phyloP scores from a whole-genome alignment of 2,113 vertebrate species.

The Microcebus tavaratra region DNA sequence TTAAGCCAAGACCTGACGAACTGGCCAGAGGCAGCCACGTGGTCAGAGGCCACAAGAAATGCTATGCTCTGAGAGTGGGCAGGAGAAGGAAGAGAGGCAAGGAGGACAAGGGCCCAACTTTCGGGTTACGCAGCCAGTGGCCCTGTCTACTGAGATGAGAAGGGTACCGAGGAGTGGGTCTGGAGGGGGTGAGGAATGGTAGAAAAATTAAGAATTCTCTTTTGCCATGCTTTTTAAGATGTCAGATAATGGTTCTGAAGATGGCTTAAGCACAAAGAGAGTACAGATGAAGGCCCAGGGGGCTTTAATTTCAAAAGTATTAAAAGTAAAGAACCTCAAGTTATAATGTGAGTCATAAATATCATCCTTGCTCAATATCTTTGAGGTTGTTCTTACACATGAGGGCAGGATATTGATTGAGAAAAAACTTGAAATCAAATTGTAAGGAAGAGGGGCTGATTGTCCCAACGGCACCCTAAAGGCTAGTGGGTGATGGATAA shows the following conservation, averaged over 20 bases:
- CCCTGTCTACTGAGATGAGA: not conserved
- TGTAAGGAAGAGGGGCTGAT: not conserved
- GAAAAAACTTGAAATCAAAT: not conserved
- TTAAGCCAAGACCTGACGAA: not conserved
- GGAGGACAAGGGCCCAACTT: not conserved
- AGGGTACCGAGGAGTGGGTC: not conserved
- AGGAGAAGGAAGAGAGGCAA: not conserved
- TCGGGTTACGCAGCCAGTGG: not conserved
- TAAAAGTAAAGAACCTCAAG: not conserved
- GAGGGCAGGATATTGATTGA: not conserved
- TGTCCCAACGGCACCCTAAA: not conserved
- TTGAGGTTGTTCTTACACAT: not conserved
- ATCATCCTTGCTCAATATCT: not conserved
- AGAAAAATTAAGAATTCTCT: not conserved
- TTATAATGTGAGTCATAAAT: not conserved
- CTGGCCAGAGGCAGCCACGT: accelerated
- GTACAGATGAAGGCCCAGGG: not conserved
- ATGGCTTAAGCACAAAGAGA: not conserved
- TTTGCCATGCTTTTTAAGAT: not conserved
- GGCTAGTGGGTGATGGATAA: not conserved
- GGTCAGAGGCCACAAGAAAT: not conserved
- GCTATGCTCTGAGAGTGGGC: too few relatives aligned
- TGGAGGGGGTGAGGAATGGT: not conserved
- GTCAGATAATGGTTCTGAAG: not conserved
- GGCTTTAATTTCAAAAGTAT: not conserved